phyloP scores from a whole-genome alignment of 2,113 vertebrate genomes.

The Xenopus laevis region DNA sequence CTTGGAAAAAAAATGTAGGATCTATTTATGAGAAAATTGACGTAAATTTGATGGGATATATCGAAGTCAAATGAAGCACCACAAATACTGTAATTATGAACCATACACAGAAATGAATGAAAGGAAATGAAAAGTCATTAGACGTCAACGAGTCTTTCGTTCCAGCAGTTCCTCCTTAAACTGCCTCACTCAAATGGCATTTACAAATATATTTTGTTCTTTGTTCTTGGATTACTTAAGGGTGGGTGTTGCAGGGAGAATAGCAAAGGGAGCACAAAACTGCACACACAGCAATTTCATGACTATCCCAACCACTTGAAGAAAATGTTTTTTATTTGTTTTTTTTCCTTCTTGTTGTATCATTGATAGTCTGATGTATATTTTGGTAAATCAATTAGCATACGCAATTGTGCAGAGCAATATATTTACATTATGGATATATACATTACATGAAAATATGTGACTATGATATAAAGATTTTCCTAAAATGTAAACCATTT shows the following conservation, averaged over 20 bases:
- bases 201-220: constrained; percentile 19
- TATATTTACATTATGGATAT: no score
- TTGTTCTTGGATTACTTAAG: constrained; percentile 8
- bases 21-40: constrained; percentile 41
- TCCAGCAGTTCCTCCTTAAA: background rate
- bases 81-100: constrained; percentile 34
- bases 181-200: background rate
- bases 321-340: background rate
- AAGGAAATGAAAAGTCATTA: constrained; percentile 35
- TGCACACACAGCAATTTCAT: background rate
- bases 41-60: constrained; percentile 13
- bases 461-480: no score
- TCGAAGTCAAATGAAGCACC: constrained; percentile 20
- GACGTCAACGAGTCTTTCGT: constrained; percentile 14
- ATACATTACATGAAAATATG: no score
- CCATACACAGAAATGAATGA: constrained; percentile 34
- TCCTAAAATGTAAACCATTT: no score
- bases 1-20: constrained; percentile 14
- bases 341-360: no score
- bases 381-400: no score
- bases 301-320: background rate
- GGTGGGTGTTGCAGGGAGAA: background rate
- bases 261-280: background rate
- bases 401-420: no score
- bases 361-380: no score